These are phyloP conservation scores for Lutraria lutraria DNA, from an alignment of 2,888 invertebrate genomes.

Conservation along the genomic window DNA sequence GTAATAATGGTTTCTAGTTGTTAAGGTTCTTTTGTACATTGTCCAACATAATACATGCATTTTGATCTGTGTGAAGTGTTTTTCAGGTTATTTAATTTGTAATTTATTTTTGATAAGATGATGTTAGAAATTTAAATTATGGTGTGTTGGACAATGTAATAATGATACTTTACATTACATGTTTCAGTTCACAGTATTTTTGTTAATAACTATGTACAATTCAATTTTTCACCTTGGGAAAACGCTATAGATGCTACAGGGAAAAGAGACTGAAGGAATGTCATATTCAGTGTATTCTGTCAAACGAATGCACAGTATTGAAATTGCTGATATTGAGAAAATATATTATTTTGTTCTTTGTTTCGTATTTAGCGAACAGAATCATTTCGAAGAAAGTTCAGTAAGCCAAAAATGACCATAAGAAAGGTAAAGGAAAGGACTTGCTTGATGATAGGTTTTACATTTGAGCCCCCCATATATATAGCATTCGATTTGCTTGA, in stretches of 20 bases:
- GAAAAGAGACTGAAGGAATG: not conserved
- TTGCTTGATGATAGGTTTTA: constrained; percentile 35
- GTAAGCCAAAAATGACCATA: constrained; percentile 62
- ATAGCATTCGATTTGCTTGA: constrained; percentile 23
- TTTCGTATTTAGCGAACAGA: constrained; percentile 52
- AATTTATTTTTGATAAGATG: not conserved
- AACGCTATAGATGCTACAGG: not conserved
- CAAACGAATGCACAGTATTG: not conserved
- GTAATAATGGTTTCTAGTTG: not conserved
- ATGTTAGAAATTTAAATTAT: no score
- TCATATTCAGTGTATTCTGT: not conserved
- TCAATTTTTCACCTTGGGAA: not conserved
- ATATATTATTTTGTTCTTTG: constrained; percentile 26
- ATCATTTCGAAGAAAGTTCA: constrained; percentile 57
- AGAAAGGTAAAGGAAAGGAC: constrained; percentile 55
- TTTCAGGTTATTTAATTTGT: not conserved
- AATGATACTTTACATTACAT: not conserved
- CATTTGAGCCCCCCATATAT: not conserved
- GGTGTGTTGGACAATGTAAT: not conserved
- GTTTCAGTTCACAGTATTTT: not conserved
- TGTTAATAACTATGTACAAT: not conserved
- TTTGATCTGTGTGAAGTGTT: not conserved
- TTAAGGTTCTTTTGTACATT: not conserved
- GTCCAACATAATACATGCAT: not conserved
- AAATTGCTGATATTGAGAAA: not conserved